Evolutionary conservation across 2,888 invertebrate species (phyloP).

Genomic region (Eristalinus sepulchralis): DNA sequence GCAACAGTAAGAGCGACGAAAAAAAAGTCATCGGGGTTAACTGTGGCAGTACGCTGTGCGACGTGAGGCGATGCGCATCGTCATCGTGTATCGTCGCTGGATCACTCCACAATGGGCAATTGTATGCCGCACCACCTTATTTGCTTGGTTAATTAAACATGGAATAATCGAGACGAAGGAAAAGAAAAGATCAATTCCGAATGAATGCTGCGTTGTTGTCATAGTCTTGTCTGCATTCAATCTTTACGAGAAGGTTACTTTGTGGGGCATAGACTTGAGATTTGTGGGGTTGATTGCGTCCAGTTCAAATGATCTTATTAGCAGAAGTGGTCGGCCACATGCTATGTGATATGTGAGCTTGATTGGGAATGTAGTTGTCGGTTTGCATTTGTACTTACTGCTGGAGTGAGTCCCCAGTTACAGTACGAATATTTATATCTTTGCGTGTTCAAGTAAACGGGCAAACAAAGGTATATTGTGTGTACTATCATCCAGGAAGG

Average conservation of each 20-base stretch:
- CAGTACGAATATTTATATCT: too few relatives aligned
- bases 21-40: slow-evolving; percentile 55
- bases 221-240: slow-evolving; percentile 5
- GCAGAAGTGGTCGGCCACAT: background rate
- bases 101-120: background rate
- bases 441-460: too few relatives aligned
- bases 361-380: background rate
- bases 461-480: too few relatives aligned
- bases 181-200: slow-evolving; percentile 25
- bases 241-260: slow-evolving; percentile 23
- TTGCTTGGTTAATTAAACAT: slow-evolving; percentile 61
- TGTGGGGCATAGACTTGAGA: slow-evolving; percentile 32
- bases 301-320: background rate
- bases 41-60: slow-evolving; percentile 21
- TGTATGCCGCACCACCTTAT: slow-evolving; percentile 40
- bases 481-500: too few relatives aligned
- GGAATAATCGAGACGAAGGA: background rate
- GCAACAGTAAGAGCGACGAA: background rate
- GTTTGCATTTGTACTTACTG: too few relatives aligned
- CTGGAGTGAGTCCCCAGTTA: too few relatives aligned
- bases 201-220: slow-evolving; percentile 52
- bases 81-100: background rate
- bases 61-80: background rate
- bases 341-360: background rate
- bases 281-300: slow-evolving; percentile 4